phyloP scores from a whole-genome alignment of 2,113 vertebrate genomes.

The Myxocyprinus asiaticus region DNA sequence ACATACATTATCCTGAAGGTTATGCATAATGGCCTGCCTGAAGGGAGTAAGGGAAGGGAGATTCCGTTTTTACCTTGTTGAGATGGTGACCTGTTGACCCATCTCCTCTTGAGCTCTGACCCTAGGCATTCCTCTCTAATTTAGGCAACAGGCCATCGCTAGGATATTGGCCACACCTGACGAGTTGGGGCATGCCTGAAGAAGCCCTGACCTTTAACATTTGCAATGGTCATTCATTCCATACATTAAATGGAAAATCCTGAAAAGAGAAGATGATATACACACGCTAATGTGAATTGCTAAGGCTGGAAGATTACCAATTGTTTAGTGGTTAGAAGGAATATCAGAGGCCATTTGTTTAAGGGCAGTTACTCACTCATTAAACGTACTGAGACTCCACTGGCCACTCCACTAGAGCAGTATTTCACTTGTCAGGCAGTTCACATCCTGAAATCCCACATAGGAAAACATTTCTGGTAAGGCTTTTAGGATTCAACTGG shows the following conservation, averaged over 20 bases:
- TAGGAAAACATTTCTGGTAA: slow-evolving; percentile 4
- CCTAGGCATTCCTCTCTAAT: not conserved
- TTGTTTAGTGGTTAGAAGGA: too few species aligned
- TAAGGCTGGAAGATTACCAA: not conserved
- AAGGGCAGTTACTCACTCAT: too few species aligned
- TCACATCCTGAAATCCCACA: not conserved
- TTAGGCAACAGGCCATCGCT: not conserved
- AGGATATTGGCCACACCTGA: not conserved
- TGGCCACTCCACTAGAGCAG: too few species aligned
- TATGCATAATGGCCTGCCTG: slow-evolving; percentile 5
- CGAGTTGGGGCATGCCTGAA: not conserved
- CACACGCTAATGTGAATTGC: not conserved
- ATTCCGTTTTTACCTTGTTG: slow-evolving; percentile 15
- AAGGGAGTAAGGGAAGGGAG: too few species aligned
- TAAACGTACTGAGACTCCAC: too few species aligned
- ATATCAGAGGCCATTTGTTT: too few species aligned
- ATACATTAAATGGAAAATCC: not conserved
- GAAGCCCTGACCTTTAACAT: slow-evolving; percentile 3
- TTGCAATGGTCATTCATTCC: too few species aligned
- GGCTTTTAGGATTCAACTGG: not conserved
- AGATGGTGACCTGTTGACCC: slow-evolving; percentile 31
- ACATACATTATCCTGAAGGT: slow-evolving; percentile 52
- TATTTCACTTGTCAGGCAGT: too few species aligned
- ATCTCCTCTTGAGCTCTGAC: not conserved
- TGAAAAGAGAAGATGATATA: not conserved